Evolutionary conservation across 1,140 invertebrate genomes (phyloP).

Genomic region (Listronotus bonariensis): DNA sequence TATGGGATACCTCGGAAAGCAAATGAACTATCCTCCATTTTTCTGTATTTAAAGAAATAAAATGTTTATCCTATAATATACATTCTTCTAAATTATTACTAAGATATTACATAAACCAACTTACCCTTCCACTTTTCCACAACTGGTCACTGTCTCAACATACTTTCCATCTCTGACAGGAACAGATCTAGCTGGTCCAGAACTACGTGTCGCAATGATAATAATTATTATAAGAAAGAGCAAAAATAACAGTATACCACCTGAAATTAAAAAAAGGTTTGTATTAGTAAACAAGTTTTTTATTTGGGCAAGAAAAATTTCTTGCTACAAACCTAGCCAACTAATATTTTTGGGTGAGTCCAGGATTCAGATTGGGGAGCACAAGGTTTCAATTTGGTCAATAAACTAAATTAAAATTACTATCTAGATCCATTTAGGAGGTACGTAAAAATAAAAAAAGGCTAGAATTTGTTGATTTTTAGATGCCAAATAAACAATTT

Average conservation of each 20-base stretch:
- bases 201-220: conserved; percentile 62
- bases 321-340: too few species aligned
- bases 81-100: too few species aligned
- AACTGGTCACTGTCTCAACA: conserved; percentile 73
- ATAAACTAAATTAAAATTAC: too few species aligned
- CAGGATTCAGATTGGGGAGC: too few species aligned
- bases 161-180: conserved; percentile 70
- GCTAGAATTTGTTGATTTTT: too few species aligned
- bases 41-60: conserved; percentile 51
- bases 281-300: neutral
- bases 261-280: conserved; percentile 34
- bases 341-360: too few species aligned
- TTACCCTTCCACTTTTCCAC: conserved; percentile 78
- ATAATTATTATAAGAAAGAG: conserved; percentile 69
- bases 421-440: too few species aligned
- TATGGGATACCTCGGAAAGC: conserved; percentile 87
- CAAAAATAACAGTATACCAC: conserved; percentile 61
- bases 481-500: too few species aligned
- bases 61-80: too few species aligned
- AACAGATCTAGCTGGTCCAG: conserved; percentile 52
- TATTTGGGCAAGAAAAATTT: too few species aligned
- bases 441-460: too few species aligned
- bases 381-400: too few species aligned
- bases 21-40: conserved; percentile 74
- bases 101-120: conserved; percentile 3